phyloP scores from a whole-genome alignment of 2,888 invertebrate species.

The Gonocerus acuteangulatus region DNA sequence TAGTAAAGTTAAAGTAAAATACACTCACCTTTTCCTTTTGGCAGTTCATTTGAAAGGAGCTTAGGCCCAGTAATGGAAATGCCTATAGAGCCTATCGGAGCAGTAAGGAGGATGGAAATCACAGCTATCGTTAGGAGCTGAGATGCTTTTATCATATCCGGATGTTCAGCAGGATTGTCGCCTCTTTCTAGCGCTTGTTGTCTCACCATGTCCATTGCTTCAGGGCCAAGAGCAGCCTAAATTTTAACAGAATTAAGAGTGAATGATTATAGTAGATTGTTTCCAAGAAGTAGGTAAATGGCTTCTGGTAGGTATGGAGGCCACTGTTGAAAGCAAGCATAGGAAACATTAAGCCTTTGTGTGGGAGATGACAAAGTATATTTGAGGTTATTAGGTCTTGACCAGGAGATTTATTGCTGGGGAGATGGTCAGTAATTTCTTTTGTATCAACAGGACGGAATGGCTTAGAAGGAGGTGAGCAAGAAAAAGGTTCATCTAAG shows the following conservation, averaged over 20 bases:
- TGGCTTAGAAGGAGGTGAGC: no score
- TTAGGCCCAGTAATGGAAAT: conserved; percentile 41
- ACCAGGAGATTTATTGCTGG: no score
- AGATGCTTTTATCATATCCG: conserved; percentile 32
- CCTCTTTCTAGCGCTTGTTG: background rate
- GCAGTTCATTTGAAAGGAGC: conserved; percentile 37
- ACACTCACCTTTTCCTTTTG: background rate
- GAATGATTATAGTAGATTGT: background rate
- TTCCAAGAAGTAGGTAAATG: background rate
- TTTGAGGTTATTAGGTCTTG: no score
- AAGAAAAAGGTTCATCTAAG: no score
- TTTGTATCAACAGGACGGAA: no score
- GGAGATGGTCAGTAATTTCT: no score
- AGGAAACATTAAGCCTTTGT: no score
- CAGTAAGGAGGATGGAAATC: conserved; percentile 45
- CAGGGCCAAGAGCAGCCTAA: conserved; percentile 59
- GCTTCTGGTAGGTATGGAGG: background rate
- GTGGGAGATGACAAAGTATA: background rate
- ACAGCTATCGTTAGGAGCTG: conserved; percentile 43
- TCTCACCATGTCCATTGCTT: conserved; percentile 53
- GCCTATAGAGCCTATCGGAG: conserved; percentile 44
- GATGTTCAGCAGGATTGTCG: background rate
- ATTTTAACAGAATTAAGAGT: background rate
- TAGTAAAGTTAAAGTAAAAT: no score
- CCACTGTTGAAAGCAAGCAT: background rate